Conservation (phyloP, 2,888 invertebrate species). For the Patella depressa region DNA sequence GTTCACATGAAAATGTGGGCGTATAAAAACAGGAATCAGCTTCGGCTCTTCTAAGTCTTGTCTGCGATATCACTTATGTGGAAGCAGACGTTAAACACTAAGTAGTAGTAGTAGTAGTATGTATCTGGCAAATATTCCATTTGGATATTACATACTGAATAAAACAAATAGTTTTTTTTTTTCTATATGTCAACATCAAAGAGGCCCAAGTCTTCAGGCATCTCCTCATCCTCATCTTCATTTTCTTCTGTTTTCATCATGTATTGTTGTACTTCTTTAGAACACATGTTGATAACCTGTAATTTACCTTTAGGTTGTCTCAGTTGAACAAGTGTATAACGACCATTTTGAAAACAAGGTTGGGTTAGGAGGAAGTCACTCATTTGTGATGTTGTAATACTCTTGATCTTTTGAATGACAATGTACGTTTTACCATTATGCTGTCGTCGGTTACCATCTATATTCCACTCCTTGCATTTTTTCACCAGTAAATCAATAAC, state of each 20-base stretch:
- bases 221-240: neutral
- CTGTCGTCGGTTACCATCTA: neutral
- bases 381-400: neutral
- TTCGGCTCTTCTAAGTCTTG: too few relatives aligned
- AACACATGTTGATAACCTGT: neutral
- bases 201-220: constrained; percentile 1
- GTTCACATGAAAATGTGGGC: too few relatives aligned
- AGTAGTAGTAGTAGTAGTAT: too few relatives aligned
- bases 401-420: neutral
- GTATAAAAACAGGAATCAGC: too few relatives aligned
- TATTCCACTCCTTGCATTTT: neutral
- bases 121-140: too few relatives aligned
- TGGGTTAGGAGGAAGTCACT: neutral
- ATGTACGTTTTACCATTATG: neutral
- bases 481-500: neutral
- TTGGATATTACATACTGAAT: too few relatives aligned
- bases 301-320: constrained; percentile 6
- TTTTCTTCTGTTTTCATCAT: neutral
- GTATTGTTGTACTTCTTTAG: neutral
- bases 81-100: too few relatives aligned
- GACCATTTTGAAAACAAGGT: neutral
- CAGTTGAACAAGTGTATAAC: neutral
- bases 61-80: too few relatives aligned
- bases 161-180: too few relatives aligned
- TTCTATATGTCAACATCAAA: neutral